Base-by-base conservation (phyloP, 2,797 vertebrate genomes). In the Danio albolineatus region DNA sequence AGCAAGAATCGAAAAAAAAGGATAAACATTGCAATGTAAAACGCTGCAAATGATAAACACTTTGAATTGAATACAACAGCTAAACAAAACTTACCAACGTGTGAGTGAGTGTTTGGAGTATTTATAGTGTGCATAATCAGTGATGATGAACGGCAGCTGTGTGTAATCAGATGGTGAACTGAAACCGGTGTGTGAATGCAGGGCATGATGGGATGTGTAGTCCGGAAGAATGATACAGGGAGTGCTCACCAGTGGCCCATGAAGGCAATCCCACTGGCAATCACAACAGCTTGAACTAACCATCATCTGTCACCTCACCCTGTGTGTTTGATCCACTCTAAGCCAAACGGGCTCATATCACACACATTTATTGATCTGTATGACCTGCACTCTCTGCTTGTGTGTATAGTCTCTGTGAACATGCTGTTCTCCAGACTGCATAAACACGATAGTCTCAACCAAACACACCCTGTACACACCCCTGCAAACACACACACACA, bases 401-500 rank as follows among this genome's bases (percentile, higher is more conserved):
- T 59, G 7, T 21, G 17, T 59, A 1, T 13, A 0, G 16, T 51
- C 7, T 56, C 17, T 57, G 9, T 13, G 12, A 13, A 28, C 13
- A 38, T 17, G 39, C 41, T 65, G 9, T 65, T 41, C 10, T 65
- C 10, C 36, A 53, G 56, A 46, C 1, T 41, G 54, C 38, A 60
- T 38, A 51, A 19, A 53, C 60, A 53, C 49, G 19, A n/a, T 16
- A 28, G 36, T 53, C 51, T 16, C 14, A 61, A 60, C 19, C 10
- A 54, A 28, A 49, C 5, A 51, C 0, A 48, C 21, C 13, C 13
- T 1, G 54, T 12, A 43, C 60, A 64, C 39, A 12, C 44, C 49
- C 44, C 14, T 43, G 10, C 48, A 39, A 39, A 73, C 71, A 66
- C 77, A 61, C n/a, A 86, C 46, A 73, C 71, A 66, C 77, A 61